Conservation (phyloP, 1,140 invertebrate genomes). For the Paramacrobiotus metropolitanus region DNA sequence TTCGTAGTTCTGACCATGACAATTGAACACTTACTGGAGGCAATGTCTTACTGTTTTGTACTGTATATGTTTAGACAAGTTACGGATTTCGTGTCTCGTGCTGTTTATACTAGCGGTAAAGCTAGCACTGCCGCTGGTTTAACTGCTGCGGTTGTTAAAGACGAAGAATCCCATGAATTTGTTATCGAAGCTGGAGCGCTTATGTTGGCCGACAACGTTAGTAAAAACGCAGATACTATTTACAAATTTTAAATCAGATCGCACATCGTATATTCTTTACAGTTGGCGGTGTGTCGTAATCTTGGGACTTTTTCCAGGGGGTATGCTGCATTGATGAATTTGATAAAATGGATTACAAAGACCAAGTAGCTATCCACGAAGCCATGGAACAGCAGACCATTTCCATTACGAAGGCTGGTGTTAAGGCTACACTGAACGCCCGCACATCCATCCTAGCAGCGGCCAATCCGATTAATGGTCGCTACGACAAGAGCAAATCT, state of each 20-base stretch:
- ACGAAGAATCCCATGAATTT: conserved; percentile 93
- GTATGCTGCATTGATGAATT: conserved; percentile 99
- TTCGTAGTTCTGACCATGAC: conserved; percentile 2
- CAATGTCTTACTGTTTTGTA: conserved; percentile 6
- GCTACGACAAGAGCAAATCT: conserved; percentile 81
- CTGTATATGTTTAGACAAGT: conserved; percentile 30
- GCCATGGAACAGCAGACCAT: conserved; percentile 99
- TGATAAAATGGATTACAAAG: conserved; percentile 93
- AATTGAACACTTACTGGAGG: conserved; percentile 4
- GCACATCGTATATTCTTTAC: not conserved
- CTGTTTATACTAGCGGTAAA: conserved; percentile 95
- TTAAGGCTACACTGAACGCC: conserved; percentile 85
- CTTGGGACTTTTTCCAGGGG: conserved; percentile 34
- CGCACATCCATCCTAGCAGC: conserved; percentile 92
- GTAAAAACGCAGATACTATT: not conserved
- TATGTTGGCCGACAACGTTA: conserved; percentile 84
- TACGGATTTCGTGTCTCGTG: conserved; percentile 75
- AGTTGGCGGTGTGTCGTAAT: too few species aligned
- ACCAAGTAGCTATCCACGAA: conserved; percentile 98
- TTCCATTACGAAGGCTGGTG: conserved; percentile 91
- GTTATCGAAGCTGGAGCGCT: conserved; percentile 97
- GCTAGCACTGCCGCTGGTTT: conserved; percentile 90
- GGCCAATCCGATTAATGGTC: conserved; percentile 83
- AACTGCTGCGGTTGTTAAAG: conserved; percentile 85
- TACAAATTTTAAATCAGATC: not conserved